Conservation (phyloP, 2,888 invertebrate genomes). For the Hyalella azteca region DNA sequence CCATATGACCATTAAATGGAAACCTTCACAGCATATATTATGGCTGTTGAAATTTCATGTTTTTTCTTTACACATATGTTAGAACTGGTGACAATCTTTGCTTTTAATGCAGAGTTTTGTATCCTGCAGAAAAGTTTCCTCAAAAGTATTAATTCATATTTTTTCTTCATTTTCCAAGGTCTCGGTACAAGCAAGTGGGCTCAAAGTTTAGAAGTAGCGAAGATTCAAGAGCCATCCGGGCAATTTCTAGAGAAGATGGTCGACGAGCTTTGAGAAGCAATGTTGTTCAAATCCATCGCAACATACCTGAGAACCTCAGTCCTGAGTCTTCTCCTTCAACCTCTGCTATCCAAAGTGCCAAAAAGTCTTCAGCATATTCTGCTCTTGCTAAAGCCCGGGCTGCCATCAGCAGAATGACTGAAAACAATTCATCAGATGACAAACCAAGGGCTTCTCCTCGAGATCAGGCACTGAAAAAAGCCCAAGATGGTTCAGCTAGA, state of each 20-base stretch:
- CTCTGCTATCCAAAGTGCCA: neutral
- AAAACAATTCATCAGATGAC: neutral
- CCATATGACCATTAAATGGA: no score
- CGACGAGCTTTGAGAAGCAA: neutral
- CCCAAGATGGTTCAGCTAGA: no score
- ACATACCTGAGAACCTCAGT: slow-evolving; percentile 7
- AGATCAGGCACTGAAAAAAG: no score
- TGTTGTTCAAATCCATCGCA: neutral
- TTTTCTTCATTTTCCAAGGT: neutral
- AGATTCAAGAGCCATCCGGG: neutral
- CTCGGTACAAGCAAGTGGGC: neutral
- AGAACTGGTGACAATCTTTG: no score
- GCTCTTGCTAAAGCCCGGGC: neutral
- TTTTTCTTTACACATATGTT: no score
- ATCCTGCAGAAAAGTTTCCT: no score
- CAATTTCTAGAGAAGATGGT: neutral
- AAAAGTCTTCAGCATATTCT: neutral
- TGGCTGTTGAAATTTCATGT: no score
- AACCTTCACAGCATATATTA: no score
- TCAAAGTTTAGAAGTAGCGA: neutral
- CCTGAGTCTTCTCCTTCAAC: neutral
- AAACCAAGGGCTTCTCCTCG: neutral
- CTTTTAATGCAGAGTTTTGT: no score
- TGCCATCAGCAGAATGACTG: neutral
- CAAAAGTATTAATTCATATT: no score